phyloP scores from a whole-genome alignment of 2,797 vertebrate genomes.

The Phaenicophaeus curvirostris region DNA sequence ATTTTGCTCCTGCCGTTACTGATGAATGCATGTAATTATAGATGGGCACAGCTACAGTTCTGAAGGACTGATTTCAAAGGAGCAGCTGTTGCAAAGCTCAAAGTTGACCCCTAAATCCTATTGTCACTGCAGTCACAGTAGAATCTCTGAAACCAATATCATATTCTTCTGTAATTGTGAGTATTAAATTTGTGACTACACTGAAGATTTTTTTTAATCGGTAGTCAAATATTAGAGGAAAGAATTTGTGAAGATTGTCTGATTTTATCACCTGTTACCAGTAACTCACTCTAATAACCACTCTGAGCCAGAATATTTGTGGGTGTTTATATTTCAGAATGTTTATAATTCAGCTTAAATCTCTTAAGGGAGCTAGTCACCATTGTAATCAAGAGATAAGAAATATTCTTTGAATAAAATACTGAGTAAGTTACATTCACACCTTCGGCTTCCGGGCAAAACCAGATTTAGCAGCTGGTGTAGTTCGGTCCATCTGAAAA shows the following conservation, averaged over 20 bases:
- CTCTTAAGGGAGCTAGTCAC: neutral
- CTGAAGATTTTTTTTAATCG: neutral
- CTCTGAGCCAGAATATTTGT: neutral
- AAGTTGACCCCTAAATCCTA: neutral
- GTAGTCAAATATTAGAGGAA: neutral
- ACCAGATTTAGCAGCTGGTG: constrained; percentile 23
- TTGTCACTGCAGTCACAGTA: neutral
- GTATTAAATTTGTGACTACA: neutral
- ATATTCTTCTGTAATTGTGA: neutral
- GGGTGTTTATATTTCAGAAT: neutral
- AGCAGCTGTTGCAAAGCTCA: neutral
- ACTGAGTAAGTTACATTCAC: neutral
- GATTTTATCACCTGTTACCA: neutral
- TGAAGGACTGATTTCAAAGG: neutral
- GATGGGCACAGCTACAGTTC: neutral
- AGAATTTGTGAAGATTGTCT: neutral
- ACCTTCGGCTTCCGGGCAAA: constrained; percentile 18
- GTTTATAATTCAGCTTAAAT: no score
- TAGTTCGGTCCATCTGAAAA: neutral
- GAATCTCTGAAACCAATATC: neutral
- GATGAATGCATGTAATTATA: neutral
- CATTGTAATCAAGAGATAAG: neutral
- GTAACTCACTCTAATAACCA: neutral
- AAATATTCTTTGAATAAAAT: constrained; percentile 6
- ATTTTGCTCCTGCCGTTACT: neutral